These are phyloP conservation scores for Ondatra zibethicus DNA, from an alignment of 2,113 vertebrate species.

Conservation along the genomic window DNA sequence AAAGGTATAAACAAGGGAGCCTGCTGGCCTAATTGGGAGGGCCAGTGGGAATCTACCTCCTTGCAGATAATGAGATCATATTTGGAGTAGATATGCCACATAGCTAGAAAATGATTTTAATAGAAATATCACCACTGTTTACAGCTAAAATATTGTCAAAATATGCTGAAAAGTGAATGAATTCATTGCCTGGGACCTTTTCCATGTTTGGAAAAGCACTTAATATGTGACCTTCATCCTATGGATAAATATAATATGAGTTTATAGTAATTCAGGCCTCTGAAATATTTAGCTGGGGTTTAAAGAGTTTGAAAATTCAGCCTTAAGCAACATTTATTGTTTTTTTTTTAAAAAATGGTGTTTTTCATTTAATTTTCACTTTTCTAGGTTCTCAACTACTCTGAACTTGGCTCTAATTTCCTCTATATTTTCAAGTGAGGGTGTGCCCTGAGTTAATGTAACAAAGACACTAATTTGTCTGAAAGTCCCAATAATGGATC, in stretches of 20 bases:
- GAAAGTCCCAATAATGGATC: not conserved
- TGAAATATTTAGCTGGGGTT: constrained; percentile 63
- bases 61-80: constrained; percentile 74
- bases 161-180: constrained; percentile 53
- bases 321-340: constrained; percentile 63
- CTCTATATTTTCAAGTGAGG: not conserved
- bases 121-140: constrained; percentile 69
- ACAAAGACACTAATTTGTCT: not conserved
- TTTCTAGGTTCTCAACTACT: constrained; percentile 14
- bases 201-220: constrained; percentile 52
- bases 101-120: constrained; percentile 69
- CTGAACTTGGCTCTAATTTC: not conserved
- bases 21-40: constrained; percentile 65
- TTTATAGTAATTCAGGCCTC: constrained; percentile 67
- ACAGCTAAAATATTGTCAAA: constrained; percentile 57
- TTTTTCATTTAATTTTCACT: constrained; percentile 41
- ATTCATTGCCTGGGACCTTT: constrained; percentile 46
- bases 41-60: constrained; percentile 51
- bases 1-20: constrained; percentile 61
- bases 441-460: not conserved
- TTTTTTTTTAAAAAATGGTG: constrained; percentile 32
- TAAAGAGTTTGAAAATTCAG: constrained; percentile 72
- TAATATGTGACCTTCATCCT: constrained; percentile 68
- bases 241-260: constrained; percentile 58
- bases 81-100: constrained; percentile 58